These are phyloP conservation scores for Jacana jacana DNA, from an alignment of 2,113 vertebrate genomes.

Conservation along the genomic window DNA sequence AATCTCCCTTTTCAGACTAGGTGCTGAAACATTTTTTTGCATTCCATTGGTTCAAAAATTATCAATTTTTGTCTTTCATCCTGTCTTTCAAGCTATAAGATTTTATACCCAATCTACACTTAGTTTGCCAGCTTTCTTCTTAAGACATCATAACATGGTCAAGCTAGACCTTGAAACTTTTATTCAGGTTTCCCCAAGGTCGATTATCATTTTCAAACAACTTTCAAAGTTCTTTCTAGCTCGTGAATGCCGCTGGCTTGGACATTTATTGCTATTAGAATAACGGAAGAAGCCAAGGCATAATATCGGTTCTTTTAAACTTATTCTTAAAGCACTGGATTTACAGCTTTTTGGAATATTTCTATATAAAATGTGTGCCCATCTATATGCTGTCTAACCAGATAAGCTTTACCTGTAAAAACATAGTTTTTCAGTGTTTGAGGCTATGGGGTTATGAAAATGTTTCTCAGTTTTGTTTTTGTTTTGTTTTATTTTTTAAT, in stretches of 20 bases:
- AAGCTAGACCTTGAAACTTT: not conserved
- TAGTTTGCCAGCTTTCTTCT: not conserved
- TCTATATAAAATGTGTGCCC: not conserved
- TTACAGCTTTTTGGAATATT: not conserved
- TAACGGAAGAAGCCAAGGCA: not conserved
- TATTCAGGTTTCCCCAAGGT: not conserved
- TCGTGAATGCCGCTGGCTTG: not conserved
- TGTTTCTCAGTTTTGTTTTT: not conserved
- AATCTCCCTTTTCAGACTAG: not conserved
- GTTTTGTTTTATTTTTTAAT: not conserved
- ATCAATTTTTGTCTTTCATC: too few relatives aligned
- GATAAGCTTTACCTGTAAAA: not conserved
- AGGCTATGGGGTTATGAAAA: not conserved
- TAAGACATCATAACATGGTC: not conserved
- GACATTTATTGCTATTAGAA: not conserved
- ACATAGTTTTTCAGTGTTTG: not conserved
- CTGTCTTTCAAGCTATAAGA: not conserved
- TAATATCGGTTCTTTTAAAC: not conserved
- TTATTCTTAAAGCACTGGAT: not conserved
- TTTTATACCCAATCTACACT: not conserved
- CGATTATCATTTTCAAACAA: not conserved
- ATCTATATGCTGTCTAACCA: not conserved
- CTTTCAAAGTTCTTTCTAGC: not conserved
- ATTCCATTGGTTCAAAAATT: not conserved
- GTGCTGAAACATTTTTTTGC: not conserved